A percentile compares a stretch with the other conserved stretches of the same genome.
Conservation (phyloP, 1,140 invertebrate genomes). For the Atta texana region DNA sequence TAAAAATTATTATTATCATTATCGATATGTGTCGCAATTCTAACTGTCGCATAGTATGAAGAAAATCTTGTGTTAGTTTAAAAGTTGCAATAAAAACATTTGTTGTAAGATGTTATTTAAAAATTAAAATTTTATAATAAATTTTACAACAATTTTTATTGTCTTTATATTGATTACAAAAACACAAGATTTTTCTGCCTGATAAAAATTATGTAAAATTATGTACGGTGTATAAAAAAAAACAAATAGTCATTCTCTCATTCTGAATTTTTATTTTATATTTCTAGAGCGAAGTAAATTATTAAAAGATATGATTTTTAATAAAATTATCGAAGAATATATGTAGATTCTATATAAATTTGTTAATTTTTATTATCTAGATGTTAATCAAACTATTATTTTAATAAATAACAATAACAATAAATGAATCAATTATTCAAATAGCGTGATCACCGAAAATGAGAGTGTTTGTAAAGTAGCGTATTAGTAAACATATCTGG, state of each 20-base stretch:
- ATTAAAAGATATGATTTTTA: not conserved
- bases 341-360: not conserved
- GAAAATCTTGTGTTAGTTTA: not conserved
- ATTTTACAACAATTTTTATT: not conserved
- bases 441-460: slow-evolving; percentile 4
- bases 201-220: too few species aligned
- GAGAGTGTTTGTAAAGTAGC: slow-evolving; percentile 30
- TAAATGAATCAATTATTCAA: slow-evolving; percentile 47
- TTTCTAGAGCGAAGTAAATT: not conserved
- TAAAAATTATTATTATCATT: not conserved
- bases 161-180: too few species aligned
- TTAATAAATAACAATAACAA: not conserved
- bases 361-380: not conserved
- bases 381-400: slow-evolving; percentile 6
- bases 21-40: not conserved
- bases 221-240: not conserved
- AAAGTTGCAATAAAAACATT: too few species aligned
- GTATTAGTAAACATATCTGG: slow-evolving; percentile 28
- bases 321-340: not conserved
- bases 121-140: not conserved
- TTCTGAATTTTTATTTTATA: not conserved
- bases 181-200: too few species aligned
- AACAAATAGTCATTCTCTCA: not conserved
- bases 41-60: not conserved
- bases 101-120: not conserved